Percentiles rank a stretch among this genome's conserved stretches.
phyloP scores from a whole-genome alignment of 2,113 vertebrate species.

The Andinoacara biseriatus region DNA sequence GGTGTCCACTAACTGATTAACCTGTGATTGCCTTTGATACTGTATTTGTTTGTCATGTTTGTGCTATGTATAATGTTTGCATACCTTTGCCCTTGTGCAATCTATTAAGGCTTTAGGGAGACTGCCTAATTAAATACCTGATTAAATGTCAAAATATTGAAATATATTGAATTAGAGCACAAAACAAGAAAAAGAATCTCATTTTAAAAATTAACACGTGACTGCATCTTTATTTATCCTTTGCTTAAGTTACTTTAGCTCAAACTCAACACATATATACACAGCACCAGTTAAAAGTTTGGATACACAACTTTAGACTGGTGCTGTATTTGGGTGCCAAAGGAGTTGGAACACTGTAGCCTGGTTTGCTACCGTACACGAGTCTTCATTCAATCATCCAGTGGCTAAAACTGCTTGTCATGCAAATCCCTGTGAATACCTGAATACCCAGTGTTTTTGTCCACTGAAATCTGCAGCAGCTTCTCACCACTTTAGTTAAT shows the following conservation, averaged over 20 bases:
- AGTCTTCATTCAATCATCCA: background rate
- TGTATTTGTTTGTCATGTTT: background rate
- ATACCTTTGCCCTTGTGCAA: background rate
- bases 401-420: slow-evolving; percentile 9
- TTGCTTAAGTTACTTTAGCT: background rate
- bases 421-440: slow-evolving; percentile 31
- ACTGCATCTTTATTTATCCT: background rate
- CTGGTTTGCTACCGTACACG: background rate
- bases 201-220: background rate
- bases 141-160: background rate
- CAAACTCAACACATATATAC: background rate
- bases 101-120: too few species aligned
- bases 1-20: too few species aligned
- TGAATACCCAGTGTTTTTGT: slow-evolving; percentile 18
- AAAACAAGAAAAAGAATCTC: too few species aligned
- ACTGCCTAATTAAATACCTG: too few species aligned
- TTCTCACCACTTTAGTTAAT: slow-evolving; percentile 28
- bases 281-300: too few species aligned
- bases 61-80: too few species aligned
- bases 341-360: background rate
- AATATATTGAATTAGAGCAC: background rate
- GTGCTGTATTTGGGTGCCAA: background rate
- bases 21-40: background rate
- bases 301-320: too few species aligned
- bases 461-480: background rate